These are phyloP conservation scores for Brotula barbata DNA, from an alignment of 2,797 vertebrate genomes.

Conservation along the genomic window DNA sequence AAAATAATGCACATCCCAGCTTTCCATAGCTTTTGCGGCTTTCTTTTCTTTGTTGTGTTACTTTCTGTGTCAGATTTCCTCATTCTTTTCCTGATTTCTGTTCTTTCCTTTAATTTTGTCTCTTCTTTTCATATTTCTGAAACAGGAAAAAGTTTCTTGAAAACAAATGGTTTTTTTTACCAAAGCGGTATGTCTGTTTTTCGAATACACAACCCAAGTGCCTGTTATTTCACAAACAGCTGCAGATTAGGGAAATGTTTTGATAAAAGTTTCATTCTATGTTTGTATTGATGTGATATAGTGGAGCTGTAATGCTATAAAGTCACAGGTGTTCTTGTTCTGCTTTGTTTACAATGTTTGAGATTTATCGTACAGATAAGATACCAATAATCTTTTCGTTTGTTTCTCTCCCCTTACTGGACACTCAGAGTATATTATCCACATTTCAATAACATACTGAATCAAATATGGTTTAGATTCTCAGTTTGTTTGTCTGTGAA, in stretches of 20 bases:
- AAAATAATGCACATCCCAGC: conserved; percentile 64
- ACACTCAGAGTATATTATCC: neutral
- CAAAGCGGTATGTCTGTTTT: conserved; percentile 2
- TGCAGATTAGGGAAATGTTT: neutral
- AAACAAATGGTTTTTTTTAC: conserved; percentile 11
- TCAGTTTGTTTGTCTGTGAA: neutral
- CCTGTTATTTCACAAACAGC: conserved; percentile 1
- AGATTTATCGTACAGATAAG: neutral
- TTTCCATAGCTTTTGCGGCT: conserved; percentile 66
- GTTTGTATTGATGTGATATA: neutral
- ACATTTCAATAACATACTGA: conserved; percentile 3
- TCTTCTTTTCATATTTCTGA: conserved; percentile 13
- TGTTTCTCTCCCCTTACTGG: conserved; percentile 5
- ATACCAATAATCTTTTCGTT: neutral
- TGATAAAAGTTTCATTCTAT: neutral
- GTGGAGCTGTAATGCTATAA: conserved; percentile 8
- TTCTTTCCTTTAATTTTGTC: too few relatives aligned
- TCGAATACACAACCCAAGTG: neutral
- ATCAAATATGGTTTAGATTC: too few relatives aligned
- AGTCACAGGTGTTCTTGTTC: conserved; percentile 1
- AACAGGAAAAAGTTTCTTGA: neutral
- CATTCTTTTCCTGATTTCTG: conserved; percentile 5
- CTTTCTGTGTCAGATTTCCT: conserved; percentile 59
- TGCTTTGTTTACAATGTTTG: neutral
- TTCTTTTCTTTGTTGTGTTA: conserved; percentile 60